Percentiles rank a stretch among this genome's conserved stretches.
Conservation (phyloP, 2,888 invertebrate genomes). For the Sinohyriopsis cumingii region DNA sequence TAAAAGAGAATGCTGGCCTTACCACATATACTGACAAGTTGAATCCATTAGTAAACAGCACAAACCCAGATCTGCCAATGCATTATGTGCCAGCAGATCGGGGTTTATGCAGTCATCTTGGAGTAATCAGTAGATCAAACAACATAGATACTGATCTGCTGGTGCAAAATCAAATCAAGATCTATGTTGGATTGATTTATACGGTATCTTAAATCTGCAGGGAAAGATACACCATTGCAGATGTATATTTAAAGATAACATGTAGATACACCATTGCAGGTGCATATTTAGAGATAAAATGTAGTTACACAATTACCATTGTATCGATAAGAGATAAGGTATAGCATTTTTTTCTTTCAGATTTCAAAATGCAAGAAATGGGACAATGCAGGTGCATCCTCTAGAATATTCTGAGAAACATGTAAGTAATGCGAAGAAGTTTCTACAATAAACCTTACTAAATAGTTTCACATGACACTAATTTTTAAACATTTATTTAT, state of each 20-base stretch:
- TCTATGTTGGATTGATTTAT: too few species aligned
- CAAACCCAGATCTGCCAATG: too few species aligned
- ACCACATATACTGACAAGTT: too few species aligned
- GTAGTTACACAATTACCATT: not conserved
- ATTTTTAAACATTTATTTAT: too few species aligned
- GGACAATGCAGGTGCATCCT: slow-evolving; percentile 75
- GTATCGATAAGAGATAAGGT: slow-evolving; percentile 1
- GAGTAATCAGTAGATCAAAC: too few species aligned
- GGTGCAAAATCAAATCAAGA: too few species aligned
- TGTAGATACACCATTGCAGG: not conserved
- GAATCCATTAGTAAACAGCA: too few species aligned
- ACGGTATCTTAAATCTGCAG: not conserved
- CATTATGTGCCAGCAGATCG: too few species aligned
- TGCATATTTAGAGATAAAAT: not conserved
- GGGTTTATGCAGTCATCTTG: too few species aligned
- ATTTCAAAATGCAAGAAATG: slow-evolving; percentile 47
- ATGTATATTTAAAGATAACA: not conserved
- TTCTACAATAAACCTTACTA: not conserved
- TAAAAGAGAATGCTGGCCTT: too few species aligned
- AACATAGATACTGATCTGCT: too few species aligned
- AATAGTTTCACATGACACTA: too few species aligned
- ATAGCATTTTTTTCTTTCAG: slow-evolving; percentile 33
- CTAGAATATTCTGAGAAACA: slow-evolving; percentile 80
- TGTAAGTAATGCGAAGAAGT: slow-evolving; percentile 75
- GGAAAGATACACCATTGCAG: not conserved